phyloP scores from a whole-genome alignment of 2,797 vertebrate species.

The Odontamblyopus lacepedii region DNA sequence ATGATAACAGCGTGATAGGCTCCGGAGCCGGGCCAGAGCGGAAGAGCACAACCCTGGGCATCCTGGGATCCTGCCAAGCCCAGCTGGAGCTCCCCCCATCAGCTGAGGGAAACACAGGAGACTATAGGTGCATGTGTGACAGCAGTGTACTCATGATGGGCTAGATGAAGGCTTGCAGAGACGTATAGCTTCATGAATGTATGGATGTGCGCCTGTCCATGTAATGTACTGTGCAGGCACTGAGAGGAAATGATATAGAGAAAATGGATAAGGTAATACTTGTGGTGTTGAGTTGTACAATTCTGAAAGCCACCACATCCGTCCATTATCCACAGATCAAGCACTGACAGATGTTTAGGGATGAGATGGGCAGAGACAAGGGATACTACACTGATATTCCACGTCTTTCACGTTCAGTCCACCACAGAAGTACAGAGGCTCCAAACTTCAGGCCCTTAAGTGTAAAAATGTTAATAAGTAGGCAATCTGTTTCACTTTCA shows the following conservation, averaged over 20 bases:
- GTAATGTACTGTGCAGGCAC: constrained; percentile 40
- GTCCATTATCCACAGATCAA: constrained; percentile 61
- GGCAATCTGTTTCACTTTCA: constrained; percentile 1
- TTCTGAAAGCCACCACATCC: constrained; percentile 55
- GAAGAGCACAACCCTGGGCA: constrained; percentile 67
- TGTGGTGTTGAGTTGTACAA: constrained; percentile 45
- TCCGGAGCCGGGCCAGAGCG: constrained; percentile 55
- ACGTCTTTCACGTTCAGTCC: constrained; percentile 36
- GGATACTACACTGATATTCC: constrained; percentile 27
- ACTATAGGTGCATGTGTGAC: constrained; percentile 29
- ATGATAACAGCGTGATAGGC: constrained; percentile 48
- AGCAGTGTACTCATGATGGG: constrained; percentile 20
- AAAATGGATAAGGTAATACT: constrained; percentile 23
- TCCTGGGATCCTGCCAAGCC: constrained; percentile 59
- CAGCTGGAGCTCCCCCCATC: constrained; percentile 57
- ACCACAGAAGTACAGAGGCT: neutral
- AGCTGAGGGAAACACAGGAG: constrained; percentile 35
- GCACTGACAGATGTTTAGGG: constrained; percentile 54
- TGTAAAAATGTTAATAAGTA: neutral
- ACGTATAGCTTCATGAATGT: constrained; percentile 26
- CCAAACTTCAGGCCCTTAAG: neutral
- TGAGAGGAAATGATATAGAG: constrained; percentile 26
- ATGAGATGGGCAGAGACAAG: constrained; percentile 38
- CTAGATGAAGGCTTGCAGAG: constrained; percentile 17
- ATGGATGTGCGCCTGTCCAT: constrained; percentile 1